These are phyloP conservation scores for Castor canadensis DNA, from an alignment of 2,113 vertebrate genomes.

Conservation along the genomic window DNA sequence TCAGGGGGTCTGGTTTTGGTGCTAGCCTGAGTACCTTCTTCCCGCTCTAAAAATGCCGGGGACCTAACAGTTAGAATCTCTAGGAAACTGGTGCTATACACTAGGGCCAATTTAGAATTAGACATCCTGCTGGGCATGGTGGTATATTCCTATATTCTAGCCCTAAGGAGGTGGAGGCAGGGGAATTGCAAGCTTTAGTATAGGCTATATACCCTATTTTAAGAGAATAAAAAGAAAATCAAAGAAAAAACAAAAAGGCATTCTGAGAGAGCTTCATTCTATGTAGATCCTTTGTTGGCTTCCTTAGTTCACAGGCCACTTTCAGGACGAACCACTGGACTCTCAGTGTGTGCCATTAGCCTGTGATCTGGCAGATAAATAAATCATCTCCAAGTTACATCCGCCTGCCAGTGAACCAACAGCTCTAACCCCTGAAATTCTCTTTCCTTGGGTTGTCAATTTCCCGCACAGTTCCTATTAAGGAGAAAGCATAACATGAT, in stretches of 20 bases:
- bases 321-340: neutral
- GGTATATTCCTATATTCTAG: no score
- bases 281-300: neutral
- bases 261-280: neutral
- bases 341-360: neutral
- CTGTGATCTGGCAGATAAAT: neutral
- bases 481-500: neutral
- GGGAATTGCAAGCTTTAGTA: no score
- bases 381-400: neutral
- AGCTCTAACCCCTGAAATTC: neutral
- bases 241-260: no score
- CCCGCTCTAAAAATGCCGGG: no score
- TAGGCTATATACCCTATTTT: no score
- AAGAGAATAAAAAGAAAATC: no score
- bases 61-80: no score
- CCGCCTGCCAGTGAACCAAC: neutral
- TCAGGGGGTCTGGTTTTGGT: no score
- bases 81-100: neutral
- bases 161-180: no score
- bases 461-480: neutral
- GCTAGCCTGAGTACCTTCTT: no score
- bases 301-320: neutral
- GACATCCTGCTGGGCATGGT: no score
- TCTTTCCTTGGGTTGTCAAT: neutral
- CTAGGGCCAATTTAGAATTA: neutral